Evolutionary conservation across 2,113 vertebrate species (phyloP), one percentile per base, ranked within the genome.

Genomic region (Myrmecophaga tridactyla): DNA sequence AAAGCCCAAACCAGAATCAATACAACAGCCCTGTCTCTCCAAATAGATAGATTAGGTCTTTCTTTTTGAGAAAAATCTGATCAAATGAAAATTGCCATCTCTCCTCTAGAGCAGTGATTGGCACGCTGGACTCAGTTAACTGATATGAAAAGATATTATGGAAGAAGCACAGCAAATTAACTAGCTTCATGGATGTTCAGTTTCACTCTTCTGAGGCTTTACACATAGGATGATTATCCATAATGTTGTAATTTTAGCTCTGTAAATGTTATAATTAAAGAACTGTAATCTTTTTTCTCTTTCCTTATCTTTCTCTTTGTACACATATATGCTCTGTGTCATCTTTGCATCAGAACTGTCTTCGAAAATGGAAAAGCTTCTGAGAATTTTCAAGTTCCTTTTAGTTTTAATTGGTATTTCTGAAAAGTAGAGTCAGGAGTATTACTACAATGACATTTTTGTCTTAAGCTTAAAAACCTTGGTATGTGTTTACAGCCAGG

Each of bases 171-270:
- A 96, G 96, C 92, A 96, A 98, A 97, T 97, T 97, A 98, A 92
- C 88, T 97, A 97, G 72, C 96, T 97, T 97, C 94, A 81, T 97
- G 94, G 96, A 95, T 97, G 96, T 98, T 97, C 96, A 95, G 96
- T 97, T 97, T 98, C 92, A 96, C 94, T 98, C 97, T 97, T 92
- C 93, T 95, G 93, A 96, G 0, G 69, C 77, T 98, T 97, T 97
- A 89, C 76, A 98, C 98, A 98, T 96, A 96, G 98, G 96, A 97
- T 97, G 98, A 98, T 98, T 98, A 98, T 67, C 86, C 94, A 96
- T 69, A 97, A 95, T 92, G 94, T 94, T 97, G 90, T 95, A 96
- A 98, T 98, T 97, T 98, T 97, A 97, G 97, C 92, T 89, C 94
- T 85, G 53, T 96, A 91, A 98, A 75, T 97, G 90, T 97, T 98